These are phyloP conservation scores for Prionace glauca DNA, from an alignment of 2,797 vertebrate species.

Conservation along the genomic window DNA sequence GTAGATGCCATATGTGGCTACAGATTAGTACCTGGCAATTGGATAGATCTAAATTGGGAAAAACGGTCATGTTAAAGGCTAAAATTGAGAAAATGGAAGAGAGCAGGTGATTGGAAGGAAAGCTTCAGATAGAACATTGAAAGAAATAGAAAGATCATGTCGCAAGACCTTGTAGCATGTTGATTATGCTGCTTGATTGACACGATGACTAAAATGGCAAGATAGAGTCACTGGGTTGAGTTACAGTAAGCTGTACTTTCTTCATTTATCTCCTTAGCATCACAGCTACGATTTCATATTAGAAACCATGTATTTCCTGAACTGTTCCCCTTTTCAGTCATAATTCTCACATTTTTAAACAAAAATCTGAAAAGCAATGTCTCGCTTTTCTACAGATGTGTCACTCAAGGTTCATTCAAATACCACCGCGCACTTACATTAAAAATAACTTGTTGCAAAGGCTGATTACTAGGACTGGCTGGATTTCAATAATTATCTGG, in stretches of 20 bases:
- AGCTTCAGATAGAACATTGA: background rate
- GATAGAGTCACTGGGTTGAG: background rate
- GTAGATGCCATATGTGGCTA: background rate
- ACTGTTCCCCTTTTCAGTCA: background rate
- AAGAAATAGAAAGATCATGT: background rate
- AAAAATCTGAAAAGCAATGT: background rate
- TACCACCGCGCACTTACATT: background rate
- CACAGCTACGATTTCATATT: too few relatives aligned
- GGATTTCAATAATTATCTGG: background rate
- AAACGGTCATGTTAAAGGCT: background rate
- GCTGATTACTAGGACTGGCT: background rate
- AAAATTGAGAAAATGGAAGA: background rate
- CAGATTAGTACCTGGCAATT: background rate
- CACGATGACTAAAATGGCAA: background rate
- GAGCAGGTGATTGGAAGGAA: background rate
- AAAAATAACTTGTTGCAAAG: background rate
- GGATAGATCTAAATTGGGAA: background rate
- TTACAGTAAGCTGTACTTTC: background rate
- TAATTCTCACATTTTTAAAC: background rate
- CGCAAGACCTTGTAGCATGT: background rate
- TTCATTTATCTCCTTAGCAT: background rate
- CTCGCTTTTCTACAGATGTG: background rate
- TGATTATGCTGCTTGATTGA: background rate
- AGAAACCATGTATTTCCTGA: background rate
- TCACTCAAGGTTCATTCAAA: background rate